Percentiles rank a stretch among this genome's conserved stretches.
phyloP scores from a whole-genome alignment of 2,888 invertebrate species.

The Marasmarcha lunaedactyla region DNA sequence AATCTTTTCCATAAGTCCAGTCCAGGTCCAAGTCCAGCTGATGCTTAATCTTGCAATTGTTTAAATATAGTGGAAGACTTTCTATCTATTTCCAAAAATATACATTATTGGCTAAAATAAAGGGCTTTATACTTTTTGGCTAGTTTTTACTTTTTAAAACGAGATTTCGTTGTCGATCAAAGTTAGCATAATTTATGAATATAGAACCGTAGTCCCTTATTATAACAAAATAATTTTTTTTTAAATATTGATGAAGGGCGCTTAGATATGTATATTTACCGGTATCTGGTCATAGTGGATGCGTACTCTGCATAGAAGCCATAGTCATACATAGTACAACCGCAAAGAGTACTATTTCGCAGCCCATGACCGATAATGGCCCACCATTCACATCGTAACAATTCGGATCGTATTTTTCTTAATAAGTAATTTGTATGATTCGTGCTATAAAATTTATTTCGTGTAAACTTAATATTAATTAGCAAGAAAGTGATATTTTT shows the following conservation, averaged over 20 bases:
- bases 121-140: slow-evolving; percentile 14
- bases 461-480: no score
- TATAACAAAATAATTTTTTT: neutral
- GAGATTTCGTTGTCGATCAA: slow-evolving; percentile 4
- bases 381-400: slow-evolving; percentile 12
- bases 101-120: slow-evolving; percentile 13
- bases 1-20: neutral
- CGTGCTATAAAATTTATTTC: no score
- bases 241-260: neutral
- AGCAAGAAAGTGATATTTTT: no score
- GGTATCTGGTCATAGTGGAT: no score
- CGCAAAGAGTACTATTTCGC: slow-evolving; percentile 6
- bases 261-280: slow-evolving; percentile 12
- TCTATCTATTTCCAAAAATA: slow-evolving; percentile 8
- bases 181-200: slow-evolving; percentile 10
- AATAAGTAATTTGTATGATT: no score
- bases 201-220: neutral
- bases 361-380: slow-evolving; percentile 14
- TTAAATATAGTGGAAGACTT: slow-evolving; percentile 7
- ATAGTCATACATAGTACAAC: slow-evolving; percentile 5
- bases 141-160: slow-evolving; percentile 15
- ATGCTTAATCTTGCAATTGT: slow-evolving; percentile 13
- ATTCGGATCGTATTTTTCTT: slow-evolving; percentile 10
- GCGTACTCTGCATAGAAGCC: slow-evolving; percentile 10
- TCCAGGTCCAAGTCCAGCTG: no score